Evolutionary conservation across 2,888 invertebrate species (phyloP).

Genomic region (Drosophila sordidula): DNA sequence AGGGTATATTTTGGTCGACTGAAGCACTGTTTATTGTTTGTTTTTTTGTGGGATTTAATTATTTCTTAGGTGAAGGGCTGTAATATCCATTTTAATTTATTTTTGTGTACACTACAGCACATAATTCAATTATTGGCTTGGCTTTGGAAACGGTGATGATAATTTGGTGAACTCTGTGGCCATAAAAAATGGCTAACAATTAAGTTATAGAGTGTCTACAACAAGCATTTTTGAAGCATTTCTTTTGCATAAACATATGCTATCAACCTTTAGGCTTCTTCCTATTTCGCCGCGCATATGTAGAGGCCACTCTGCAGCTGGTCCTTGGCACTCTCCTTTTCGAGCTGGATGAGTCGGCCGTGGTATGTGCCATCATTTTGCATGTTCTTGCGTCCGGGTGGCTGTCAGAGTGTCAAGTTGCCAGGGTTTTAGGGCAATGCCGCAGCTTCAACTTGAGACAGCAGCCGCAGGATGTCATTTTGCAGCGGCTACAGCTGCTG

Average conservation of each 20-base stretch:
- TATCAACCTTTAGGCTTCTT: constrained; percentile 46
- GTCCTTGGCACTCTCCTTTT: background rate
- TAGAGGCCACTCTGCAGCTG: constrained; percentile 62
- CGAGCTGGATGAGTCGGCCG: constrained; percentile 2
- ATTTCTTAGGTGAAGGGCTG: background rate
- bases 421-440: constrained; percentile 47
- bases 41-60: background rate
- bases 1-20: background rate
- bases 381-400: constrained; percentile 14
- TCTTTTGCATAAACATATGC: constrained; percentile 17
- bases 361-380: constrained; percentile 17
- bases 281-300: constrained; percentile 40
- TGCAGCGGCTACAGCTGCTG: constrained; percentile 15
- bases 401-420: constrained; percentile 67
- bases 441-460: constrained; percentile 61
- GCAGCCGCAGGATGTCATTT: constrained; percentile 65
- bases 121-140: background rate
- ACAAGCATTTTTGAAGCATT: background rate
- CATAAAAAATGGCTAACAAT: background rate
- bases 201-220: too few species aligned
- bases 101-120: background rate
- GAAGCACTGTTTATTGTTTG: background rate
- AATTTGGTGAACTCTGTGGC: background rate
- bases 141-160: background rate
- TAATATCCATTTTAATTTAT: background rate